Percentiles rank a stretch among this genome's conserved stretches.
Conservation (phyloP, 53 echinoderm and acorn worm genomes). For the Glandiceps talaboti region DNA sequence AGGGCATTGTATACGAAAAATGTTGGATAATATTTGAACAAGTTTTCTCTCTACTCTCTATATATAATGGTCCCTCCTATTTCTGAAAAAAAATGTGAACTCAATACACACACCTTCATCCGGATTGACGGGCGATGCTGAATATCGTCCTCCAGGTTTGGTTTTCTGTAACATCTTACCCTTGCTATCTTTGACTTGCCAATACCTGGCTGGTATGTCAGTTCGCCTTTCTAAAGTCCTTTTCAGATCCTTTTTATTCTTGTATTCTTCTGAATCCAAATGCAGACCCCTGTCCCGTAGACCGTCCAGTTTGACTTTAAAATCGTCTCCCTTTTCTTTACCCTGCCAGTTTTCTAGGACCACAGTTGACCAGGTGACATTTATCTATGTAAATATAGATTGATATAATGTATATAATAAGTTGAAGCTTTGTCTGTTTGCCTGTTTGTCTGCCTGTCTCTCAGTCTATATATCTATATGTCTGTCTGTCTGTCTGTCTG, state of each 20-base stretch:
- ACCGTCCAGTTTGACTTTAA: not conserved
- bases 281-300: not conserved
- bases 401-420: no score
- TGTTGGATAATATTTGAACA: no score
- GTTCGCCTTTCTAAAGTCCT: not conserved
- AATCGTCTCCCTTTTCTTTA: not conserved
- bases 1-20: no score
- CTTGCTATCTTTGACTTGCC: not conserved
- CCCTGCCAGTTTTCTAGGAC: not conserved
- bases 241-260: not conserved
- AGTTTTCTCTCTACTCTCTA: no score
- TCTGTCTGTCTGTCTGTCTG: no score
- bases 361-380: not conserved
- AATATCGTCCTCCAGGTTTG: not conserved
- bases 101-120: not conserved
- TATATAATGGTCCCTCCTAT: no score
- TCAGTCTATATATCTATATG: no score
- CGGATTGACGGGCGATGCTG: not conserved
- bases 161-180: not conserved
- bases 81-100: no score
- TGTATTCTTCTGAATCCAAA: not conserved
- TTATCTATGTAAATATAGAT: not conserved
- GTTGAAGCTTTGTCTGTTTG: no score
- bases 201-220: not conserved
- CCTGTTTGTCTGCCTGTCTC: no score